Percentiles rank a stretch among this genome's conserved stretches.
Evolutionary conservation across 2,113 vertebrate genomes (phyloP).

Genomic region (Electrona antarctica): DNA sequence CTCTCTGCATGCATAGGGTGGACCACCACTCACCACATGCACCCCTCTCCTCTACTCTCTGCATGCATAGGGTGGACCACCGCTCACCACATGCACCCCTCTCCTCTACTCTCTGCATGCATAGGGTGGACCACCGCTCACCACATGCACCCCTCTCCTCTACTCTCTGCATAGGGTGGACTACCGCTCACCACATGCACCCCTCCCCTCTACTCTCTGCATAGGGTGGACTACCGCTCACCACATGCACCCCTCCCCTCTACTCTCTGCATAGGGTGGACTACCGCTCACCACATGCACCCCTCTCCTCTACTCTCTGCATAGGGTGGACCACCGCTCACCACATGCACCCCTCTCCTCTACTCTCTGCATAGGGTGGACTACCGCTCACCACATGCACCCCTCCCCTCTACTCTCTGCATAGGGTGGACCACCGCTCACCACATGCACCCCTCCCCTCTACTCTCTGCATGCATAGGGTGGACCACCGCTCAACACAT

Average conservation of each 20-base stretch:
- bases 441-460: conserved; percentile 30
- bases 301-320: conserved; percentile 48
- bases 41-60: conserved; percentile 39
- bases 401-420: conserved; percentile 48
- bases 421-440: conserved; percentile 47
- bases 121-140: conserved; percentile 47
- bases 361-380: conserved; percentile 67
- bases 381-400: conserved; percentile 2
- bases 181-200: conserved; percentile 2
- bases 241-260: conserved; percentile 30
- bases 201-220: conserved; percentile 48
- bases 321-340: conserved; percentile 47
- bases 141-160: conserved; percentile 30
- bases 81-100: conserved; percentile 9
- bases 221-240: conserved; percentile 47
- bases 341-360: conserved; percentile 30
- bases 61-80: conserved; percentile 56
- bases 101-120: conserved; percentile 48
- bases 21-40: conserved; percentile 5
- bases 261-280: conserved; percentile 67
- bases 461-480: conserved; percentile 64
- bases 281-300: conserved; percentile 2
- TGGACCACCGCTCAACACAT: conserved; percentile 9
- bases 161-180: conserved; percentile 67
- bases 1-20: conserved; percentile 63